phyloP scores from a whole-genome alignment of 2,113 vertebrate genomes.

The Silurus meridionalis region DNA sequence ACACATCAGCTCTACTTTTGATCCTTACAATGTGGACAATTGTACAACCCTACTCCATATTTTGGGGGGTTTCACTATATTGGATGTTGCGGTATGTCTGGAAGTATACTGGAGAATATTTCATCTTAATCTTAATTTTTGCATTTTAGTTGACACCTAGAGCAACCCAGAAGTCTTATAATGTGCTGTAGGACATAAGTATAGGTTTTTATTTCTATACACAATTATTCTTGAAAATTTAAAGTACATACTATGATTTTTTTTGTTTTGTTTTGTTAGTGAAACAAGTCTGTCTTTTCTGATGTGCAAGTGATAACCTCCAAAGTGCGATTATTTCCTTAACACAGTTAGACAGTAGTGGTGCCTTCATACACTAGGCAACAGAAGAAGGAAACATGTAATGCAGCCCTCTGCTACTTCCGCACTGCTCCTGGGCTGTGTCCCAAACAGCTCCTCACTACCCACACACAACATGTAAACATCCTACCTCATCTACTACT shows the following conservation, averaged over 20 bases:
- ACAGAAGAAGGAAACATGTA: slow-evolving; percentile 9
- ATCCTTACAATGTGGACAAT: not conserved
- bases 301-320: not conserved
- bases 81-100: not conserved
- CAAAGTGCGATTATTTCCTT: not conserved
- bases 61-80: not conserved
- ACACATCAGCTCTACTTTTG: not conserved
- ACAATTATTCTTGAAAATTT: not conserved
- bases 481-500: not conserved
- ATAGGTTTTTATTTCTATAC: not conserved
- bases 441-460: slow-evolving; percentile 7
- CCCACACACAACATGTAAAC: not conserved
- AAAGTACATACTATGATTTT: not conserved
- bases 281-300: not conserved
- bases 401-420: slow-evolving; percentile 60
- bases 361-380: not conserved
- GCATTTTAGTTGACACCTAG: not conserved
- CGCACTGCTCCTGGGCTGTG: slow-evolving; percentile 64
- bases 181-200: not conserved
- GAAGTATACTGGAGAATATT: not conserved
- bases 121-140: not conserved
- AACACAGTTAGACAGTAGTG: not conserved
- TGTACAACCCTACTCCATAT: not conserved
- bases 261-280: not conserved
- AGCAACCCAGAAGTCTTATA: not conserved